These are phyloP conservation scores for Ceyx margarethae DNA, from an alignment of 2,113 vertebrate species.

Conservation along the genomic window DNA sequence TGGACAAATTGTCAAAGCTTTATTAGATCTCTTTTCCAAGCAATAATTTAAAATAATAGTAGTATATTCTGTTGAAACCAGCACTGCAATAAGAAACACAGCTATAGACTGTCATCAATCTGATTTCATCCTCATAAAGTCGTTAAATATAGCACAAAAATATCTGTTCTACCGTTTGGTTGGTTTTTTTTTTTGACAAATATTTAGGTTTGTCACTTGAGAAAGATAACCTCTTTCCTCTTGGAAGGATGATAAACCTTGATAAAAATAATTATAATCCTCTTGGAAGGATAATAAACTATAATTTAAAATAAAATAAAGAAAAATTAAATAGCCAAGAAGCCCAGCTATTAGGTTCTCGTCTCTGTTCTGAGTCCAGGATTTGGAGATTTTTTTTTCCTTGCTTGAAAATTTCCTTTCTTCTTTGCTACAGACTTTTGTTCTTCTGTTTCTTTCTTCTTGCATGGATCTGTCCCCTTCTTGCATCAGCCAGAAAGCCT, in stretches of 20 bases:
- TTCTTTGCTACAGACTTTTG: background rate
- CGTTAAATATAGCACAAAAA: background rate
- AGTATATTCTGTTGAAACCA: constrained; percentile 45
- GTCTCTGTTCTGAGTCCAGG: background rate
- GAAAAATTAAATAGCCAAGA: background rate
- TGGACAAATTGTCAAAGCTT: constrained; percentile 26
- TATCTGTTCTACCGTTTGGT: background rate
- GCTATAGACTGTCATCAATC: background rate
- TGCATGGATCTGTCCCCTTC: background rate
- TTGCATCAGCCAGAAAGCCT: background rate
- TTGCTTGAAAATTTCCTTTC: background rate
- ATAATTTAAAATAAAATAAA: background rate
- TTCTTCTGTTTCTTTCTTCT: background rate
- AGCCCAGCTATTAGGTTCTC: background rate
- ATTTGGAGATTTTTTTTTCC: background rate
- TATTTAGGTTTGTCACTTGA: background rate
- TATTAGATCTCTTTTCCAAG: constrained; percentile 24
- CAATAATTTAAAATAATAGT: constrained; percentile 51
- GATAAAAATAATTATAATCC: no score
- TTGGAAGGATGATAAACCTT: background rate
- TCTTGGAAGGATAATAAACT: background rate
- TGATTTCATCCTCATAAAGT: background rate
- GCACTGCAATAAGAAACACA: background rate
- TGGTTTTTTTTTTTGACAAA: background rate
- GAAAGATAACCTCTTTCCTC: background rate